Evolutionary conservation across 1,140 invertebrate species (phyloP).

Genomic region (Drosophila subpulchrella): DNA sequence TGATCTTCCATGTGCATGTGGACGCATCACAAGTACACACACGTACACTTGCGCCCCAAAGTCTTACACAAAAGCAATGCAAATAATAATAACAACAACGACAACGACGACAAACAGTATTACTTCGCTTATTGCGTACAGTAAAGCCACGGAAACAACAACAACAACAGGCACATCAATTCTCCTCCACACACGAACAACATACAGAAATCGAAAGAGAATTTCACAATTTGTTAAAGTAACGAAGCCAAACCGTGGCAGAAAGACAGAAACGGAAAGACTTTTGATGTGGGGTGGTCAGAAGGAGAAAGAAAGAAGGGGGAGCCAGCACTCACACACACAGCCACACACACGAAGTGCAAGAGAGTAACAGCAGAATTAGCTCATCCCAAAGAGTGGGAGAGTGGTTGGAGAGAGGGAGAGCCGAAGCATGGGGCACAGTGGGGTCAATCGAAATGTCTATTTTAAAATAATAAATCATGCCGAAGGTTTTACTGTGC

Average conservation of each 20-base stretch:
- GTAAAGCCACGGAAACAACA: constrained; percentile 21
- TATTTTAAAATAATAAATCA: neutral
- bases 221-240: constrained; percentile 53
- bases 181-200: constrained; percentile 18
- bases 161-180: neutral
- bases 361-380: constrained; percentile 44
- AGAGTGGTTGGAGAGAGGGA: constrained; percentile 18
- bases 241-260: constrained; percentile 53
- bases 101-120: constrained; percentile 19
- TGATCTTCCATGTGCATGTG: constrained; percentile 53
- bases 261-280: constrained; percentile 40
- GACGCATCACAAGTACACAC: constrained; percentile 23
- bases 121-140: constrained; percentile 38
- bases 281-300: constrained; percentile 14
- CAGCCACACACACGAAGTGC: constrained; percentile 15
- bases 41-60: constrained; percentile 10
- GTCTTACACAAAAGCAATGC: constrained; percentile 23
- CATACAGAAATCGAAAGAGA: constrained; percentile 43
- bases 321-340: constrained; percentile 9
- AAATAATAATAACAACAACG: constrained; percentile 11
- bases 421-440: constrained; percentile 28
- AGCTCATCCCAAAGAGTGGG: constrained; percentile 36
- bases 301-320: constrained; percentile 6
- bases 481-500: too few relatives aligned
- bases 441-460: constrained; percentile 1